Conservation (phyloP, 1,140 invertebrate genomes). For the Leguminivora glycinivorella region DNA sequence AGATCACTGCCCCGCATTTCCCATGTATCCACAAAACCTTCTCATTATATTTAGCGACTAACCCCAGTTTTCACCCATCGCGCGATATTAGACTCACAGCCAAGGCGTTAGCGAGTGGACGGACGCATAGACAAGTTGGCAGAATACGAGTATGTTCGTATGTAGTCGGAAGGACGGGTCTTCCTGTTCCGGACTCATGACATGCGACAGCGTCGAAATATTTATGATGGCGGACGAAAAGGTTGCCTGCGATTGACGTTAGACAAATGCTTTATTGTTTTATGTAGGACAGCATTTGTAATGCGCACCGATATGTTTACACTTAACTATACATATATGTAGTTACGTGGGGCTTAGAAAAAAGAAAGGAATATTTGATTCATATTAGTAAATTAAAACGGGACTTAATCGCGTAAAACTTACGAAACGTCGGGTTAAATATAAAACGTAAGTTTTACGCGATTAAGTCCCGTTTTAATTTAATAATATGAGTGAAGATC, state of each 20-base stretch:
- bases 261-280: not conserved
- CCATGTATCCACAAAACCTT: not conserved
- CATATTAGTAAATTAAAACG: no score
- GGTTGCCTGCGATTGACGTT: not conserved
- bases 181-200: constrained; percentile 17
- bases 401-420: no score
- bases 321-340: no score
- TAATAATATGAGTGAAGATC: no score
- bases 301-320: no score
- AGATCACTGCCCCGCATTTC: constrained; percentile 6
- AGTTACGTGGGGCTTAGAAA: no score
- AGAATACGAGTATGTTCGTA: not conserved
- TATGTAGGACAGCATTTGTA: no score
- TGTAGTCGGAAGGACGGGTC: not conserved
- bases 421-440: no score
- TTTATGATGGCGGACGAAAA: not conserved
- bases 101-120: not conserved
- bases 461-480: no score
- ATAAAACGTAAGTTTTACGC: no score
- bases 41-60: not conserved
- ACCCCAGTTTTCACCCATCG: not conserved
- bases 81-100: not conserved
- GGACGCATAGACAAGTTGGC: not conserved
- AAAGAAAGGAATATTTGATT: no score
- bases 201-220: constrained; percentile 12